Percentiles rank a stretch among this genome's conserved stretches.
These are phyloP conservation scores for Bothrops jararaca DNA, from an alignment of 2,113 vertebrate species.

Conservation along the genomic window DNA sequence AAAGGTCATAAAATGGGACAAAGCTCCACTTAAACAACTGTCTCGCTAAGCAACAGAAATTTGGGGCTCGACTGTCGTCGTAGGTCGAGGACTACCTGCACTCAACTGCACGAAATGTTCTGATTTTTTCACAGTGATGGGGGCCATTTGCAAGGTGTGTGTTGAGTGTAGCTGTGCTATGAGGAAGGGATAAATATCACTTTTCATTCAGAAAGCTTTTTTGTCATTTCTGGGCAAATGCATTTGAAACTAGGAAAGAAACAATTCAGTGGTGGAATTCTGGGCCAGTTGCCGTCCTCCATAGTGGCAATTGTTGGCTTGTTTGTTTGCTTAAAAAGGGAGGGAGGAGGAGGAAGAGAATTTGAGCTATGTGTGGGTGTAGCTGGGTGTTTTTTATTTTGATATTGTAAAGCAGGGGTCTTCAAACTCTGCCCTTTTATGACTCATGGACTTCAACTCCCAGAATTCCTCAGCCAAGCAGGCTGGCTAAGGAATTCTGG, in stretches of 20 bases:
- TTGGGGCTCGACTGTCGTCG: accelerated
- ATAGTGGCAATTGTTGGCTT: background rate
- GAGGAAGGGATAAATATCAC: background rate
- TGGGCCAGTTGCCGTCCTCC: too few species aligned
- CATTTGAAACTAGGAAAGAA: background rate
- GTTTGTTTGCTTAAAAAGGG: background rate
- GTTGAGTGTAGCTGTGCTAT: background rate
- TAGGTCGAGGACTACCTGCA: background rate
- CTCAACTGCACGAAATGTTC: background rate
- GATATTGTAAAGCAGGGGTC: background rate
- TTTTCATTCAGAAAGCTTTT: background rate
- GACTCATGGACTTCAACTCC: too few species aligned
- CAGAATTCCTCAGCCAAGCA: too few species aligned
- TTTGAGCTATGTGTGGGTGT: background rate
- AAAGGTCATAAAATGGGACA: background rate
- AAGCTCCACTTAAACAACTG: background rate
- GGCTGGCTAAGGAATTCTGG: too few species aligned
- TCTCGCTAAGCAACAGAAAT: background rate
- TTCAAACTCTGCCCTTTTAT: too few species aligned
- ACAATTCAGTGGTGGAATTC: too few species aligned
- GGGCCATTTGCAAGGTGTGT: background rate
- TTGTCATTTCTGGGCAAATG: background rate
- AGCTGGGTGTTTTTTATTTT: background rate
- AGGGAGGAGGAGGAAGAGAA: background rate
- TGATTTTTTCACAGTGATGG: background rate